phyloP scores from a whole-genome alignment of 2,888 invertebrate genomes.

The Gryllus longicercus region DNA sequence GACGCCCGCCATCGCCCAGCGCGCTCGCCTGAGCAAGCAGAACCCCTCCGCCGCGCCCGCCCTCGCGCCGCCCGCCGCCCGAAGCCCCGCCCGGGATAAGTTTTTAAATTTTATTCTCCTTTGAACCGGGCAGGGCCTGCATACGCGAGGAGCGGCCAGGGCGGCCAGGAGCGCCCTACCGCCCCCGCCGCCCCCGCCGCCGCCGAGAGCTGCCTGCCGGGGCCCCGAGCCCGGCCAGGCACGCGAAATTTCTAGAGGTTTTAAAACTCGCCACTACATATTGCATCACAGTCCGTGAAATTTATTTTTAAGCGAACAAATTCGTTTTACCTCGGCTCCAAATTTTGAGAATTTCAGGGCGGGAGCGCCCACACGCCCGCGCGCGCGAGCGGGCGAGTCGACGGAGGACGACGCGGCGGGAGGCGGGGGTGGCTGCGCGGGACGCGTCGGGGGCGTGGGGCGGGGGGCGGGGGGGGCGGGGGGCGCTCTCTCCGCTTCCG shows the following conservation, averaged over 20 bases:
- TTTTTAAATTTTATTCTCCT: slow-evolving; percentile 17
- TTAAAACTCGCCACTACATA: slow-evolving; percentile 17
- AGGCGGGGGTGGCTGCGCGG: no score
- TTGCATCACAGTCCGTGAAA: slow-evolving; percentile 17
- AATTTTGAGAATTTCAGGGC: background rate
- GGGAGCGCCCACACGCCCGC: background rate
- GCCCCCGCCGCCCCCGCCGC: background rate
- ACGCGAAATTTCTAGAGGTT: slow-evolving; percentile 17
- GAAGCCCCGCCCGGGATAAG: background rate
- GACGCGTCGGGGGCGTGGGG: no score
- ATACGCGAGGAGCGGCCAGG: background rate
- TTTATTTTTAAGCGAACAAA: slow-evolving; percentile 17
- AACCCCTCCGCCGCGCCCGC: background rate
- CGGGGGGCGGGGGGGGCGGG: no score
- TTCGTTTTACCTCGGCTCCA: slow-evolving; percentile 17
- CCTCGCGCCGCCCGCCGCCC: background rate
- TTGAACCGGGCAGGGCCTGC: slow-evolving; percentile 8
- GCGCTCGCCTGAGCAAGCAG: slow-evolving; percentile 6
- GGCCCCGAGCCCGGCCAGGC: background rate
- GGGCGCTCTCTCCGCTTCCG: no score
- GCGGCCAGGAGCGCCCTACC: no score
- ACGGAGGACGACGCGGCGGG: no score
- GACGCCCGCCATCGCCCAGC: background rate
- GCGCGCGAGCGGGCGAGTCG: background rate
- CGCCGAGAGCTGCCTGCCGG: background rate